phyloP scores from a whole-genome alignment of 2,888 invertebrate species.

The Chelonus formosanus region DNA sequence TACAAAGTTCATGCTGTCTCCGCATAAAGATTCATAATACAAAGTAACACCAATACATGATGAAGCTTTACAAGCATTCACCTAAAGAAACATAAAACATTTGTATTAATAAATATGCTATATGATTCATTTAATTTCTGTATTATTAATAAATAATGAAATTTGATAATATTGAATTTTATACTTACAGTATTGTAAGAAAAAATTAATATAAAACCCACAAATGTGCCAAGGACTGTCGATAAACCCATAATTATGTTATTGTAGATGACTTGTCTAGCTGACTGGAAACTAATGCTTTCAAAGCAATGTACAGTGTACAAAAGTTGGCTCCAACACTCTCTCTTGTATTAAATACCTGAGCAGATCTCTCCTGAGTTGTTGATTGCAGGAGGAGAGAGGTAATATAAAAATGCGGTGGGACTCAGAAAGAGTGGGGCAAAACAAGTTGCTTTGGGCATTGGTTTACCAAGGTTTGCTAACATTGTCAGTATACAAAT shows the following conservation, averaged over 20 bases:
- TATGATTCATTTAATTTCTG: no score
- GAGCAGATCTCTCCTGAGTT: neutral
- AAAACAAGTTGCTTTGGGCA: slow-evolving; percentile 15
- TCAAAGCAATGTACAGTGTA: slow-evolving; percentile 6
- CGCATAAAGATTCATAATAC: slow-evolving; percentile 69
- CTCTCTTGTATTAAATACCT: slow-evolving; percentile 1
- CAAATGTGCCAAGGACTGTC: neutral
- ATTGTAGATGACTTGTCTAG: no score
- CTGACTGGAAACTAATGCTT: neutral
- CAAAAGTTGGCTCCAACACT: slow-evolving; percentile 2
- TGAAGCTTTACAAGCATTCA: neutral
- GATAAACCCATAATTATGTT: slow-evolving; percentile 4
- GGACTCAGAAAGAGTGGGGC: no score
- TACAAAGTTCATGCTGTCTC: slow-evolving; percentile 67
- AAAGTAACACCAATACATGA: slow-evolving; percentile 59
- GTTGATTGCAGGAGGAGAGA: neutral
- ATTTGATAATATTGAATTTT: neutral
- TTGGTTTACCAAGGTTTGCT: neutral
- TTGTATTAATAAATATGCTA: no score
- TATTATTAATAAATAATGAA: neutral
- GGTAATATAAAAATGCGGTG: no score
- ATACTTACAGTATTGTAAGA: slow-evolving; percentile 2
- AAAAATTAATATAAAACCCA: neutral
- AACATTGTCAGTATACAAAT: slow-evolving; percentile 5
- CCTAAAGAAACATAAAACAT: neutral